Evolutionary conservation across 2,113 vertebrate species (phyloP), one percentile per base, ranked within the genome.

Genomic region (Strigops habroptila): DNA sequence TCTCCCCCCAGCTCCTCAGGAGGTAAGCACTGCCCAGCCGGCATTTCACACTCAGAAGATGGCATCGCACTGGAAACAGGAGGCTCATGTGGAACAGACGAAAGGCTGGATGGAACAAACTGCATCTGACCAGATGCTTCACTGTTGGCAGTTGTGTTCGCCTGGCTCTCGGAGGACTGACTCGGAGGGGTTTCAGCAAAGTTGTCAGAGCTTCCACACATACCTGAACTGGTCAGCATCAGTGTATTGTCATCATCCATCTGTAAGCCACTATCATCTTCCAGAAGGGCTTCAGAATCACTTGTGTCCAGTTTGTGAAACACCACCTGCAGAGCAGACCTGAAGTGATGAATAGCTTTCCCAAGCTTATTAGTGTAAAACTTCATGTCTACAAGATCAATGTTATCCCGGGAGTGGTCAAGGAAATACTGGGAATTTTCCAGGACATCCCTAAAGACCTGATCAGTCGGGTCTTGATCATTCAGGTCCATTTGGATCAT

Each of bases 321-420:
- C 43, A 99, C 99, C 24, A 98, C 98, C 83, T 98, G 98, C 52
- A 99, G 97, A 88, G 98, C 98, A 8, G 98, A 99, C 64, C 98
- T 97, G 75, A 99, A 99, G 44, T 98, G 98, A 44, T 98, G 48
- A 89, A 99, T 98, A 43, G 98, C 98, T 93, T 98, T 98, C 64
- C 98, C 98, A 51, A 99, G 98, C 82, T 98, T 98, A 53, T 98
- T 98, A 21, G 97, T 97, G 68, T 99, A 98, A 97, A 99, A 98
- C 41, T 98, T 98, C 90, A 98, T 95, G 69, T 98, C 97, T 43
- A 98, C 86, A 19, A 95, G 97, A 90, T 98, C 98, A 35, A 98
- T 96, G 55, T 96, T 98, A 35, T 98, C 98, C 70, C 96, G 94
- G 0, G 95, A 98, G 78, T 95, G 96, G 80, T 97, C 91, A 49